Conservation (phyloP, 1,140 invertebrate species). For the Psix sp. region DNA sequence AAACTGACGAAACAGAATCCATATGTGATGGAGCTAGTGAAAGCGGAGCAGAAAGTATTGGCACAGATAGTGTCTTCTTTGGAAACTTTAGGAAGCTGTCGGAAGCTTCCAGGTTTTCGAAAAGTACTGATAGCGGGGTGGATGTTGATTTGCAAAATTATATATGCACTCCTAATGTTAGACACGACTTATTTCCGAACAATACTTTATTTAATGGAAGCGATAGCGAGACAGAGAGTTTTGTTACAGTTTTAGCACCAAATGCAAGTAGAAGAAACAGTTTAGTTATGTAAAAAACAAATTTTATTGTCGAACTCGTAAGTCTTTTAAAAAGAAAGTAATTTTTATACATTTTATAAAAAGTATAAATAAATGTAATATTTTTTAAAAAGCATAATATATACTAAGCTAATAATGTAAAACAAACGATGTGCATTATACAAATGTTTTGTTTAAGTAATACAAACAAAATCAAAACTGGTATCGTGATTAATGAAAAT, state of each 20-base stretch:
- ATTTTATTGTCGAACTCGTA: neutral
- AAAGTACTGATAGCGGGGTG: constrained; percentile 70
- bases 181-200: constrained; percentile 50
- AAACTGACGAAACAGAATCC: constrained; percentile 85
- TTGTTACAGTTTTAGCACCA: constrained; percentile 74
- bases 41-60: constrained; percentile 89
- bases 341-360: neutral
- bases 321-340: neutral
- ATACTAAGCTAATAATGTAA: no score
- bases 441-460: no score
- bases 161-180: constrained; percentile 32
- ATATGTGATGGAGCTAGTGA: constrained; percentile 86
- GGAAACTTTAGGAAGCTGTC: constrained; percentile 73
- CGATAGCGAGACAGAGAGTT: constrained; percentile 76
- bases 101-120: constrained; percentile 75
- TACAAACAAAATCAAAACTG: no score
- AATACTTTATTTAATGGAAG: constrained; percentile 66
- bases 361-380: no score
- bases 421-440: no score
- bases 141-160: constrained; percentile 55
- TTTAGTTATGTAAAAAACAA: constrained; percentile 44
- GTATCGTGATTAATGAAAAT: no score
- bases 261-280: constrained; percentile 53
- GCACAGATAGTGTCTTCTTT: constrained; percentile 89
- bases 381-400: no score